phyloP scores from a whole-genome alignment of 1,140 invertebrate genomes.

The Lepidurus apus region DNA sequence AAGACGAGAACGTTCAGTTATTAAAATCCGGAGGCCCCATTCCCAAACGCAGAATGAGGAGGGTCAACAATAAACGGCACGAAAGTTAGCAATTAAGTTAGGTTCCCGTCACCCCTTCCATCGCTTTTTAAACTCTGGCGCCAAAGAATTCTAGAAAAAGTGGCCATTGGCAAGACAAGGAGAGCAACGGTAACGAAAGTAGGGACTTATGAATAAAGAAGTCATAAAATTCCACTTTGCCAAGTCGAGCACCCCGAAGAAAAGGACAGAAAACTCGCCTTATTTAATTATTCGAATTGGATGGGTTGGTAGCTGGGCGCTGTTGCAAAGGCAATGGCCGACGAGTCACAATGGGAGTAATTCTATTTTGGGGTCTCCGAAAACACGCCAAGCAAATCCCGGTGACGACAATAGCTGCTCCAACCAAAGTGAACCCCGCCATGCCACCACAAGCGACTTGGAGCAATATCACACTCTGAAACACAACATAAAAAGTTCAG shows the following conservation, averaged over 20 bases:
- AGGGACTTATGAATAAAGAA: neutral
- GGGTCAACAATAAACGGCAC: neutral
- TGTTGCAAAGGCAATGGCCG: neutral
- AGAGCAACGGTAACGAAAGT: neutral
- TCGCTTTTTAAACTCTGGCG: neutral
- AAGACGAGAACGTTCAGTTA: slow-evolving; percentile 32
- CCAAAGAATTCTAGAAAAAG: neutral
- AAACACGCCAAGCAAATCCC: slow-evolving; percentile 1
- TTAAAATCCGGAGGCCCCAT: slow-evolving; percentile 24
- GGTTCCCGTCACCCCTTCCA: neutral
- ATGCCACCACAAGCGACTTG: neutral
- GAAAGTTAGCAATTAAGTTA: neutral
- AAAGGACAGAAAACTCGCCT: neutral
- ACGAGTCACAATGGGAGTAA: neutral
- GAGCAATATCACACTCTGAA: slow-evolving; percentile 4
- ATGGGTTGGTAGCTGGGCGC: neutral
- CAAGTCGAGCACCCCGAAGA: neutral
- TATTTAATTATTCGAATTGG: slow-evolving; percentile 7
- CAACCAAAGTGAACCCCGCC: neutral
- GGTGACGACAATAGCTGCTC: neutral
- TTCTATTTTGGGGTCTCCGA: slow-evolving; percentile 14
- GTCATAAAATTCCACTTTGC: neutral
- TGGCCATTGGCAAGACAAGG: neutral
- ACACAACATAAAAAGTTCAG: neutral
- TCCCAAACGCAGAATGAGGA: neutral